Percentiles rank a stretch among this genome's conserved stretches.
phyloP scores from a whole-genome alignment of 2,797 vertebrate species.

The Salmo trutta region DNA sequence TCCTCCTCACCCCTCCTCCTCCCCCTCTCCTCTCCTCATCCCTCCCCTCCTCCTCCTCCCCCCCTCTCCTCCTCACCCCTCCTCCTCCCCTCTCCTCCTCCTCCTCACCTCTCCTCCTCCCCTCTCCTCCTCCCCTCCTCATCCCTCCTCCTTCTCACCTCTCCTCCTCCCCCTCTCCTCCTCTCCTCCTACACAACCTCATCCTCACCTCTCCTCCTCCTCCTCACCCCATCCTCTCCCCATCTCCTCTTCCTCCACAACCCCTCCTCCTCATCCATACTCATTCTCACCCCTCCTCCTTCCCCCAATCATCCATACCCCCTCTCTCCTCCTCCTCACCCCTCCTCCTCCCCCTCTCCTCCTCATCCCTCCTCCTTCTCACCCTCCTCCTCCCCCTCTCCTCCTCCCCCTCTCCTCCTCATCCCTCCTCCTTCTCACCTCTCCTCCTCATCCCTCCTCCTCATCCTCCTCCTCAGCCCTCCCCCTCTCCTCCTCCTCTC shows the following conservation, averaged over 20 bases:
- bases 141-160: too few relatives aligned
- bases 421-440: too few relatives aligned
- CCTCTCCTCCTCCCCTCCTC: too few relatives aligned
- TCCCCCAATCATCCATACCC: not conserved
- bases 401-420: not conserved
- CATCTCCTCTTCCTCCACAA: not conserved
- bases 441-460: not conserved
- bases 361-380: not conserved
- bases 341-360: not conserved
- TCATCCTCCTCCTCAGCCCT: too few relatives aligned
- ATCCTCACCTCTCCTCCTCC: conserved; percentile 39
- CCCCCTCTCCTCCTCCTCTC: too few relatives aligned
- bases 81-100: too few relatives aligned
- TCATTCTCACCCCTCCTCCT: not conserved
- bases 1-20: not conserved
- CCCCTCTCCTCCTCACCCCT: too few relatives aligned
- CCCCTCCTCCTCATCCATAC: not conserved
- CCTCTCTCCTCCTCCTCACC: not conserved
- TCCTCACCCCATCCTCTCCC: not conserved
- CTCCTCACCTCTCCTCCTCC: too few relatives aligned
- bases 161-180: too few relatives aligned
- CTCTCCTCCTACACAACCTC: too few relatives aligned
- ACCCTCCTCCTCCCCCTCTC: not conserved
- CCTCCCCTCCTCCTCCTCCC: too few relatives aligned
- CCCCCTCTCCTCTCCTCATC: too few relatives aligned